These are phyloP conservation scores for Corbicula japonica DNA, from an alignment of 2,888 invertebrate species.

Conservation along the genomic window DNA sequence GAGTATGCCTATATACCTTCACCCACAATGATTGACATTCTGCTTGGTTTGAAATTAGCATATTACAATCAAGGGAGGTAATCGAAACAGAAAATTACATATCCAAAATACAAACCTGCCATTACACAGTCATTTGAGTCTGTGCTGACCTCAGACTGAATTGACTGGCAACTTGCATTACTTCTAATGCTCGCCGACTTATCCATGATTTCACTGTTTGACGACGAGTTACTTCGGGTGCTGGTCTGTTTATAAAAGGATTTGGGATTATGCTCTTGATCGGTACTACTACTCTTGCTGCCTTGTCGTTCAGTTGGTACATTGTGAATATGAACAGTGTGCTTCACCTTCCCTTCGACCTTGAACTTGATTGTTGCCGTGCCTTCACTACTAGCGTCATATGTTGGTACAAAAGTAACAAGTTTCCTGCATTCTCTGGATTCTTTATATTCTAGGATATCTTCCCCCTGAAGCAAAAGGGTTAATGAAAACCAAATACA, in stretches of 20 bases:
- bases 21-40: no score
- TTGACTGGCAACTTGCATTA: conserved; percentile 1
- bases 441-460: conserved; percentile 4
- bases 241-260: no score
- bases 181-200: background rate
- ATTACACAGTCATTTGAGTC: no score
- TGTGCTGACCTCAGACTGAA: background rate
- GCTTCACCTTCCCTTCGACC: conserved; percentile 12
- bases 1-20: no score
- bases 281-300: no score
- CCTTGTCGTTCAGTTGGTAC: conserved; percentile 5
- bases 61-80: no score
- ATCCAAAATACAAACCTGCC: no score
- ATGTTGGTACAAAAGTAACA: conserved; percentile 8
- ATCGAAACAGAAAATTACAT: no score
- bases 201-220: no score
- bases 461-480: conserved; percentile 24
- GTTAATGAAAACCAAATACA: no score
- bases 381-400: background rate
- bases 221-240: background rate
- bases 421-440: background rate
- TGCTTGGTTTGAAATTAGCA: no score
- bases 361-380: conserved; percentile 14
- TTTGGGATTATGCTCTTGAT: no score
- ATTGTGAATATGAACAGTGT: conserved; percentile 10